Base-by-base conservation (phyloP, 2,888 invertebrate genomes). In the Parnassius mnemosyne region DNA sequence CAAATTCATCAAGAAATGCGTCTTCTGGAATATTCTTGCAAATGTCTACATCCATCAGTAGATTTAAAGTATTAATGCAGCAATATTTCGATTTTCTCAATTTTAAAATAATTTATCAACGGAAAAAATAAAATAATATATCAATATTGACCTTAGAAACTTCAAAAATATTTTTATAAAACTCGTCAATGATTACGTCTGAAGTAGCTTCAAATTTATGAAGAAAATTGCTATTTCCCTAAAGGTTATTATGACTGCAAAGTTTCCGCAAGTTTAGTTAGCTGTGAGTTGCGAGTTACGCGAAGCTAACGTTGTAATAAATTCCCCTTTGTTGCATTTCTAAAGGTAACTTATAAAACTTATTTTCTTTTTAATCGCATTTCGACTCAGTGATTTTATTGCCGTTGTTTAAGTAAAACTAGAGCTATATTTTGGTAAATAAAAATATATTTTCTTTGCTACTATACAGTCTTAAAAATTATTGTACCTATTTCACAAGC, bases 171-270 rank as follows among this genome's bases (percentile, higher is more conserved):
- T 47, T 47, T 25, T 49, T 2, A 46, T 46, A 56, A 59, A 63
- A 47, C 54, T 54, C 50, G 55, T 63, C 59, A 59, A 55, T 63
- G 58, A 51, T 51, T 50, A 54, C 47, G 59, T 63, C 63, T 63
- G 59, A 55, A 59, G 59, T 57, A 16, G 60, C 56, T 53, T 60
- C 60, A 57, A 60, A 64, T 64, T 64, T 60, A 60, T 57, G 60
- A 65, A 68, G 69, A 71, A 70, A 69, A 62, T 59, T 64, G 53
- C 65, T 70, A 71, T 71, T 73, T 73, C 72, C 71, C 68, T 67
- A 67, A 68, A 66, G 76, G 76, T 78, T 81, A 79, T 82, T 81
- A 81, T 80, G 81, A 77, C 79, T 77, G 80, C 76, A 74, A 84
- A 84, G 79, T 83, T 83, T 75, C 63, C 60, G 47, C 50, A 64